Percentiles rank a stretch among this genome's conserved stretches.
Evolutionary conservation across 2,797 vertebrate species (phyloP).

Genomic region (Oreochromis grahami): DNA sequence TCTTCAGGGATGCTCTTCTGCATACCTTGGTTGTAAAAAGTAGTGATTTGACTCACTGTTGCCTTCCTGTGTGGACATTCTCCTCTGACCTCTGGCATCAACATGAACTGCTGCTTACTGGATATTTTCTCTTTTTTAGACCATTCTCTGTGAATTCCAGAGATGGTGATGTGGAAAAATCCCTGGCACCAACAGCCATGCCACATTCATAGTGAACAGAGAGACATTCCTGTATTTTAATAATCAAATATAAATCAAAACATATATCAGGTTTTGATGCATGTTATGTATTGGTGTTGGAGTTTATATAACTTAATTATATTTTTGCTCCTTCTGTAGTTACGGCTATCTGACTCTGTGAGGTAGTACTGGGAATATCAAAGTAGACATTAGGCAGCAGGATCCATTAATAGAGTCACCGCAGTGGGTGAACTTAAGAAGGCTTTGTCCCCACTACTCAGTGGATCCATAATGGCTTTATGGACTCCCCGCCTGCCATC

Average conservation of each 20-base stretch:
- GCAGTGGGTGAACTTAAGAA: neutral
- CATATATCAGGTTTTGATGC: neutral
- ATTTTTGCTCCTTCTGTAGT: neutral
- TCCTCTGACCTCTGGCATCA: neutral
- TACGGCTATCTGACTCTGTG: neutral
- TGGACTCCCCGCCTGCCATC: slow-evolving; percentile 26
- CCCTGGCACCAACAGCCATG: neutral
- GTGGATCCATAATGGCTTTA: slow-evolving; percentile 1
- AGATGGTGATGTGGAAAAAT: neutral
- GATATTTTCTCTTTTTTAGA: neutral
- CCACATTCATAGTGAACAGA: neutral
- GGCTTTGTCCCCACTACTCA: slow-evolving; percentile 2
- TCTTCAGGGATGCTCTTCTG: neutral
- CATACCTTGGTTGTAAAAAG: neutral
- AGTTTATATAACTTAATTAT: fast-evolving
- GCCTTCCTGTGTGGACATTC: neutral
- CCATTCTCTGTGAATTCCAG: neutral
- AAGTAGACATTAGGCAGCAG: neutral
- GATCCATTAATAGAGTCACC: neutral
- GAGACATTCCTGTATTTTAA: neutral
- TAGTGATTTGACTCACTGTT: neutral
- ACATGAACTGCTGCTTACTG: neutral
- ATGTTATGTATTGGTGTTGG: neutral
- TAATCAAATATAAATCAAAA: neutral
- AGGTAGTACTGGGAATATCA: neutral